Evolutionary conservation across 64 coral and sea anemone genomes (phyloP), one percentile per base, ranked within the genome.

Genomic region (Stichodactyla helianthus): DNA sequence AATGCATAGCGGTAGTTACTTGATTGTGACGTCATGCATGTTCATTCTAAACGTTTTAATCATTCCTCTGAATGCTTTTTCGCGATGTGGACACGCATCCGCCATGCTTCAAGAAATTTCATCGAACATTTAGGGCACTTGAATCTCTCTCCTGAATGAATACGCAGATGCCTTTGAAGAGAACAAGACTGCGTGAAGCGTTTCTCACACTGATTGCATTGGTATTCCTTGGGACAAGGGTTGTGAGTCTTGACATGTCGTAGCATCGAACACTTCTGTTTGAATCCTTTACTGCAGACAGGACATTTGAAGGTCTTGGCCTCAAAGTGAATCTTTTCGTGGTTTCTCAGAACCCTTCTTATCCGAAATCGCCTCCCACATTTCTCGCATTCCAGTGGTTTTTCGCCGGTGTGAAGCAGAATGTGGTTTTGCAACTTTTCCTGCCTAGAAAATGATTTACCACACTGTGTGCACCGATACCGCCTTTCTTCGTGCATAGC

Each of bases 141-240:
- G 50, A 81, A 81, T 16, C 50, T 51, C 18, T 81, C 78, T 81
- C 78, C 78, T 18, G 78, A 52, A 81, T 81, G 78, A 20, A 81
- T 81, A 22, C 78, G 78, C 18, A 81, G 19, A 81, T 81, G 78
- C 17, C 78, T 81, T 81, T 81, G 78, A 18, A 81, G 52, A 5
- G 78, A 81, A 53, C 78, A 81, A 53, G 78, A 81, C 78, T 81
- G 78, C 7, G 78, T 81, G 78, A 81, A 81, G 26, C 15, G 50
- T 11, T 81, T 81, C 50, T 54, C 23, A 81, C 78, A 81, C 50
- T 20, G 50, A 81, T 52, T 52, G 17, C 78, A 81, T 20, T 1
- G 52, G 52, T 81, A 22, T 15, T 53, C 78, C 53, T 81, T 81
- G 9, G 26, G n/a, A 15, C 50, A 6, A 6, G 4, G 2, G 19